Conservation (phyloP, 2,888 invertebrate genomes). For the Diaprepes abbreviatus region DNA sequence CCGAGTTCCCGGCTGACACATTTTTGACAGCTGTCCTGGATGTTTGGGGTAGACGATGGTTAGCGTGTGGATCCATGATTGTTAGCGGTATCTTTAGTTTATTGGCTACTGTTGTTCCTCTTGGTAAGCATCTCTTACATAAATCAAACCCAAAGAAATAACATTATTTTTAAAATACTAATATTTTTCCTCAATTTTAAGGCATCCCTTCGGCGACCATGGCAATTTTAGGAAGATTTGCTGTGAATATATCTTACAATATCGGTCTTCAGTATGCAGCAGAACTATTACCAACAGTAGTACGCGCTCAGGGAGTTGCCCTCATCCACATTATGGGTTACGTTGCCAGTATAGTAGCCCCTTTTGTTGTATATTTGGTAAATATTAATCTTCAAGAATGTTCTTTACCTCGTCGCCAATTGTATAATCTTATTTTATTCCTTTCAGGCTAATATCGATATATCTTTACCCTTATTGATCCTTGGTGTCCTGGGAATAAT, state of each 20-base stretch:
- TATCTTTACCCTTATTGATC: constrained; percentile 81
- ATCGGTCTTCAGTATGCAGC: constrained; percentile 92
- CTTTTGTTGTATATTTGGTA: constrained; percentile 87
- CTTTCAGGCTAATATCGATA: constrained; percentile 77
- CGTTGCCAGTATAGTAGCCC: constrained; percentile 85
- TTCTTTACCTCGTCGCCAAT: no score
- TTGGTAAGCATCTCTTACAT: constrained; percentile 69
- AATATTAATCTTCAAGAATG: constrained; percentile 57
- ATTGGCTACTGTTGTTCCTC: constrained; percentile 80
- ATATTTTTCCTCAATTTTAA: no score
- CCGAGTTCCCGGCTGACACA: constrained; percentile 88
- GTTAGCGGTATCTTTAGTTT: constrained; percentile 86
- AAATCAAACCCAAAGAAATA: no score
- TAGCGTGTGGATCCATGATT: constrained; percentile 86
- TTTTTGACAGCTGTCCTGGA: constrained; percentile 83
- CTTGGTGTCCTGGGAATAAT: constrained; percentile 81
- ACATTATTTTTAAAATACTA: no score
- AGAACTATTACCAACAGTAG: constrained; percentile 88
- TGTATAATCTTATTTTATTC: no score
- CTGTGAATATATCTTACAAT: constrained; percentile 91
- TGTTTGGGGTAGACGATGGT: constrained; percentile 87
- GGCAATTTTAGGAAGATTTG: constrained; percentile 87
- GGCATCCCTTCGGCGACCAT: constrained; percentile 82
- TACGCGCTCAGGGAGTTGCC: constrained; percentile 88
- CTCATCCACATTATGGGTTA: constrained; percentile 91